Base-by-base conservation (phyloP, 2,113 vertebrate species). In the Cyprinus carpio region DNA sequence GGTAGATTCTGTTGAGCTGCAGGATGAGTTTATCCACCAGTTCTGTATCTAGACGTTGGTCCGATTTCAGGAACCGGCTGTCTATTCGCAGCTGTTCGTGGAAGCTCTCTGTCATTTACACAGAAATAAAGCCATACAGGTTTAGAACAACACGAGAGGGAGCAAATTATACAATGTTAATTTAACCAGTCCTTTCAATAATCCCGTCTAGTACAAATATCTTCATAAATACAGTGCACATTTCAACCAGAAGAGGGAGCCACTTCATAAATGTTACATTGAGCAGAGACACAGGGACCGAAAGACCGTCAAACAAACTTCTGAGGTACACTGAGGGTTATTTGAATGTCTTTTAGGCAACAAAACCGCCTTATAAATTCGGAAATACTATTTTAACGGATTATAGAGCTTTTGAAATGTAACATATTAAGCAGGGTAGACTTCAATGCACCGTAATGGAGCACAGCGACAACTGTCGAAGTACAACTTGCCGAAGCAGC, bases 1-100 rank as follows among this genome's bases (percentile, higher is more conserved):
- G 98, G 89, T 98, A 96, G 92, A 99, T 97, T 87, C 98, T 95
- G 90, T 99, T 99, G 56, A 99, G 96, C 92, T 99, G 98, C 72
- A 99, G 94, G 84, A 98, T 93, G 58, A 99, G 94, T 93, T 94
- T 99, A 91, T 99, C 98, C 67, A 97, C 94, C 86, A 96, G 93
- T 81, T 97, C 96, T 6, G 97, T 97, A 58, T 95, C 97, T 90
- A 99, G 90, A 77, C 93, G 92, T 23, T 91, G 92, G 0, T 94
- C 95, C 75, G 92, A 92, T 18, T 89, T 95, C 75, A 99, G 95
- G 91, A 96, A 99, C 77, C 91, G 90, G 2, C 91, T 92, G 94
- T 99, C 98, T 86, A 96, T 94, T 15, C 90, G 92, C 88, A 99
- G 94, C 88, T 98, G 97, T 25, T 96, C 96, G 23, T 87, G 92